Evolutionary conservation across 2,113 vertebrate species (phyloP), one percentile per base, ranked within the genome.

Genomic region (Helogale parvula): DNA sequence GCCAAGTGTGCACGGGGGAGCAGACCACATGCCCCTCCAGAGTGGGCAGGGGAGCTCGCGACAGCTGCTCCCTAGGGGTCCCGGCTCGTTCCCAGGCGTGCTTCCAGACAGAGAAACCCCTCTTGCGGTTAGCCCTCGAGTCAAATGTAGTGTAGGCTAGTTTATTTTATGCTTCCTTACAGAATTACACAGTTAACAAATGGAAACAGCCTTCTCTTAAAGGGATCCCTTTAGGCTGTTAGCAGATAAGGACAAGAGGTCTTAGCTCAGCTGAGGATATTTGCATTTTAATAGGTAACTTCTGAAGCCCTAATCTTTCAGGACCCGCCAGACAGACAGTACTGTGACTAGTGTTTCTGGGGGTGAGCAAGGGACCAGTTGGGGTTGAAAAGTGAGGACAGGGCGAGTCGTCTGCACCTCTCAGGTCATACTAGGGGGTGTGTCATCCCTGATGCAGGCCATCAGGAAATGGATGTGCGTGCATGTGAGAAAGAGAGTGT

Each of bases 271-370:
- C 25, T 65, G 38, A 50, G 50, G 65, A 47, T 8, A 95, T 97
- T 96, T 96, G 88, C 93, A 95, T 97, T 97, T 98, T 97, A 97
- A 96, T 88, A 94, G 68, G 74, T 87, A 93, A 87, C 35, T 89
- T 93, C 76, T 45, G 80, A 92, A 83, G 14, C 74, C 21, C 77
- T 96, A 45, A 93, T 93, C 50, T 68, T 96, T 96, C 80, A 89
- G 35, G 69, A 74, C 45, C 31, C 45, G 17, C 25, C 88, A 54
- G n/a, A 41, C 23, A 60, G 76, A 45, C 45, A 10, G 45, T 10
- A 35, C 31, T 65, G 41, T 85, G 84, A 88, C 60, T 31, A 5
- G 10, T 12, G 9, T 68, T 96, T 93, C 14, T 23, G 33, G 47
- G 65, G 38, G 13, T 25, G 23, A 74, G 10, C 4, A 12, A 23